Evolutionary conservation across 2,888 invertebrate species (phyloP).

Genomic region (Pyrgus malvae): DNA sequence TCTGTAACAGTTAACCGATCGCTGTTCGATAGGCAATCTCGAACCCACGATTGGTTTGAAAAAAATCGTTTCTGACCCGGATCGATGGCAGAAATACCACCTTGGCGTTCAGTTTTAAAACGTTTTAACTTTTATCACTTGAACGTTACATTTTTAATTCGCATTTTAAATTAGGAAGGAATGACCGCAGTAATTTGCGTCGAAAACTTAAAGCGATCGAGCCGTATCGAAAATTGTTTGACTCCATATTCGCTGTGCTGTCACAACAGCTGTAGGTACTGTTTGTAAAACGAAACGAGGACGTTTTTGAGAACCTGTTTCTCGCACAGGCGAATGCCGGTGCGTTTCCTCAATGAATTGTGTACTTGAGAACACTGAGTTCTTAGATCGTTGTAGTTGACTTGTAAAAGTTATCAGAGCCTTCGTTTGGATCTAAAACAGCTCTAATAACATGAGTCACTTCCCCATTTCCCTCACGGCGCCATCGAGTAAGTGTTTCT

Average conservation of each 20-base stretch:
- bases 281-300: conserved; percentile 58
- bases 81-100: conserved; percentile 44
- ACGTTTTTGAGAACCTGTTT: conserved; percentile 57
- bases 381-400: conserved; percentile 36
- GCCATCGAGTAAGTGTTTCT: conserved; percentile 47
- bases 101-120: conserved; percentile 26
- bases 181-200: conserved; percentile 13
- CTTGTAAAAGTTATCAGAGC: too few species aligned
- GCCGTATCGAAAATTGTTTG: conserved; percentile 23
- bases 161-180: conserved; percentile 22
- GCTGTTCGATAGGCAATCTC: conserved; percentile 60
- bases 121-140: conserved; percentile 22
- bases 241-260: conserved; percentile 42
- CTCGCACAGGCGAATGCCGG: conserved; percentile 43
- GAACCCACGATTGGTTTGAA: conserved; percentile 55
- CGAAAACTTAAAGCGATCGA: conserved; percentile 25
- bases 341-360: conserved; percentile 55
- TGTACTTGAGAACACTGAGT: conserved; percentile 36
- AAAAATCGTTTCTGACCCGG: conserved; percentile 49
- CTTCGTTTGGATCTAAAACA: conserved; percentile 23
- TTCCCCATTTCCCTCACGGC: conserved; percentile 49
- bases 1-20: conserved; percentile 52
- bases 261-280: conserved; percentile 45
- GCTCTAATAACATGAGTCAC: conserved; percentile 45
- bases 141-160: conserved; percentile 21